Percentiles rank a stretch among this genome's conserved stretches.
Evolutionary conservation across 2,888 invertebrate genomes (phyloP).

Genomic region (Athripsodes cinereus): DNA sequence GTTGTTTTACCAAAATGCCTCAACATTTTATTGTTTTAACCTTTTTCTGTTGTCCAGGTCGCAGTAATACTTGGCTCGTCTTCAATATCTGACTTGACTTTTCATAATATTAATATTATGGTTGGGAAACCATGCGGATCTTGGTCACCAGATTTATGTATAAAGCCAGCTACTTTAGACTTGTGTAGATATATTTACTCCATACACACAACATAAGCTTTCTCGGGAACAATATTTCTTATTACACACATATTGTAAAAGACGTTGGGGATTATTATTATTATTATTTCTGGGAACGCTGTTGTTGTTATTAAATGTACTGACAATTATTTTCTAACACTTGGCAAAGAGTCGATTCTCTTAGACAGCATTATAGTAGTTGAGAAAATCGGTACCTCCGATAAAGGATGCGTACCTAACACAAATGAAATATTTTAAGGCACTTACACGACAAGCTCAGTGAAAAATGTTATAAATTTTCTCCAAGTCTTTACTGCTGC

Average conservation of each 20-base stretch:
- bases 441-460: too few species aligned
- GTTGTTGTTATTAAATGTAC: not conserved
- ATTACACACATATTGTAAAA: not conserved
- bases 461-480: too few species aligned
- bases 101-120: constrained; percentile 8
- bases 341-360: not conserved
- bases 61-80: constrained; percentile 7
- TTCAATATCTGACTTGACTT: constrained; percentile 6
- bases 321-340: constrained; percentile 1
- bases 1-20: too few species aligned
- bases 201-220: too few species aligned
- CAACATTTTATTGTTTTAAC: too few species aligned
- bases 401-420: too few species aligned
- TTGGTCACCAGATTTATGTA: constrained; percentile 3
- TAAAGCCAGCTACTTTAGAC: not conserved
- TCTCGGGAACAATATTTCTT: not conserved
- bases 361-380: not conserved
- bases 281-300: not conserved
- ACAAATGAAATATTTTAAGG: too few species aligned
- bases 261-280: not conserved
- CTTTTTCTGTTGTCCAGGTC: too few species aligned
- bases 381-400: too few species aligned
- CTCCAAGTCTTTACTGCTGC: too few species aligned
- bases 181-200: too few species aligned
- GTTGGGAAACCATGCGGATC: constrained; percentile 9